phyloP scores from a whole-genome alignment of 2,113 vertebrate genomes.

The Microtus richardsoni region DNA sequence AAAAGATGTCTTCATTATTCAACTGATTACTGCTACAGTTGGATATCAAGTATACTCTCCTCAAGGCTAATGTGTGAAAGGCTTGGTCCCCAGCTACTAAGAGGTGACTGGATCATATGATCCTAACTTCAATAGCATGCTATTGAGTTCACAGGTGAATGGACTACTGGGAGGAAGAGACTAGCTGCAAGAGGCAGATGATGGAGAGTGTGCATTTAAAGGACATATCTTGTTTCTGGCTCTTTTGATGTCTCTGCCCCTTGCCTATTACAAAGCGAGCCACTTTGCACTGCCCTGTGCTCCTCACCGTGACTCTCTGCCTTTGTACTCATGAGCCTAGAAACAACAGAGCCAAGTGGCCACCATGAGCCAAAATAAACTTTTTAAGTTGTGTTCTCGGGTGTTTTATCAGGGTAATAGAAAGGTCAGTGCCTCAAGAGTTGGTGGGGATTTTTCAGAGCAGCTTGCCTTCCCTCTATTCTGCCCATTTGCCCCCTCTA shows the following conservation, averaged over 20 bases:
- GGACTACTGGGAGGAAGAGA: too few relatives aligned
- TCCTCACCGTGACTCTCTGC: neutral
- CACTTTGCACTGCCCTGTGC: neutral
- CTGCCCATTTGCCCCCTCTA: neutral
- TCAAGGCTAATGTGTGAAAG: neutral
- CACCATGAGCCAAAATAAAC: neutral
- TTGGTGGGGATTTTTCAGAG: neutral
- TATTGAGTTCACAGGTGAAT: neutral
- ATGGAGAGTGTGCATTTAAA: neutral
- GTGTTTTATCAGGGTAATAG: neutral
- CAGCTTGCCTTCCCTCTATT: neutral
- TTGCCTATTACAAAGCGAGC: neutral
- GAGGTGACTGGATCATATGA: neutral
- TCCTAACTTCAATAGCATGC: neutral
- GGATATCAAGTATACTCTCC: neutral
- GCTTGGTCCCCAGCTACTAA: neutral
- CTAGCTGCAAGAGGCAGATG: neutral
- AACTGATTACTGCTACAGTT: neutral
- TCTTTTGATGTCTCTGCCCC: neutral
- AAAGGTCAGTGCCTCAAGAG: neutral
- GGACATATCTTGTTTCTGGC: neutral
- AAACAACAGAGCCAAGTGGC: neutral
- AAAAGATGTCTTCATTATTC: neutral
- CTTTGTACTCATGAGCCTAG: neutral
- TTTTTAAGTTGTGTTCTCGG: neutral